Evolutionary conservation across 92 coral and sea anemone genomes (phyloP), one percentile per base, ranked within the genome.

Genomic region (Epizoanthus rinbou): DNA sequence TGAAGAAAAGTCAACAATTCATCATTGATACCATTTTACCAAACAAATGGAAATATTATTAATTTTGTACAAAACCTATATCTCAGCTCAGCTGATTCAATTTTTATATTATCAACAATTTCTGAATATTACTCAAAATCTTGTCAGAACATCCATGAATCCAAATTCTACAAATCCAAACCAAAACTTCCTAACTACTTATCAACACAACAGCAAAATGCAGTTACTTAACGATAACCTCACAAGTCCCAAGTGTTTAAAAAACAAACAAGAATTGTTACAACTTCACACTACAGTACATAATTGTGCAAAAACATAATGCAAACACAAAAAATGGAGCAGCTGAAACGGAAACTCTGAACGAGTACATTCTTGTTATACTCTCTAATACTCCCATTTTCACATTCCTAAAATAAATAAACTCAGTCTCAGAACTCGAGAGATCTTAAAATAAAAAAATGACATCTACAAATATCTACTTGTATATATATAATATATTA

Each of bases 381-480:
- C 50, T 43, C 9, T 43, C 50, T 43, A 50, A 50, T 50, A 50
- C 54, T 50, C 14, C 8, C 54, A 50, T 9, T 50, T 50, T 50
- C 54, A 3, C 8, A 21, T 17, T n/a, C 60, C 66, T 11, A n/a
- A 39, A 18, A 47, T 39, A 59, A 73, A 78, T 74, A 53, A 39
- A 78, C 14, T 7, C 10, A 47, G 53, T 78, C 53, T 78, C 24
- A 18, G 31, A 78, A 41, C 24, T 59, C 45, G 60, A 78, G 64
- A 22, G 24, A 78, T 41, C 23, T 39, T 41, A 31, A 78, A 39
- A 62, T 25, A 14, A 17, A 37, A 1, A 25, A n/a, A 3, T 37
- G 43, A 5, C 37, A 62, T 15, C 39, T 7, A 57, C 21, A 76
- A 19, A 39, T 16, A 25, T 62, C 57, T 37, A 35, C 60, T 62